Base-by-base conservation (phyloP, 1,140 invertebrate species). In the Cephus cinctus region DNA sequence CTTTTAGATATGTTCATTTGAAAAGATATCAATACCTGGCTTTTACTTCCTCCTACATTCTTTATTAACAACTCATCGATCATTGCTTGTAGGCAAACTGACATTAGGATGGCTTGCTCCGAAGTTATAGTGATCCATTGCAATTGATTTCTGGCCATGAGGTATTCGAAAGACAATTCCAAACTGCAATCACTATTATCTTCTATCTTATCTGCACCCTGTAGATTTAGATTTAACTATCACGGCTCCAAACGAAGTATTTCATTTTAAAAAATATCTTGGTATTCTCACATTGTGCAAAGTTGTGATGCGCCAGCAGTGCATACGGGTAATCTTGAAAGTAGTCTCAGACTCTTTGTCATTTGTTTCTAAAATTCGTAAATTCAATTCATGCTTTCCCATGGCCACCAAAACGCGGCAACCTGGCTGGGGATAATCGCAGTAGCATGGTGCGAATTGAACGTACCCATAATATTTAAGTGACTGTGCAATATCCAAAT, bases 221-320 rank as follows among this genome's bases (percentile, higher is more conserved):
- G 19, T 30, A 18, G 12, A 23, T 47, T 43, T 27, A n/a, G 20
- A 54, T 40, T 8, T 16, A 2, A 5, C 50, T 47, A 15, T 19
- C 21, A 27, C 49, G 18, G 47, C 23, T 18, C 47, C 20, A 46
- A 34, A 27, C 23, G 34, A 25, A 15, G 5, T 15, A 30, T 42
- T 12, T 19, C 18, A 42, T 25, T 44, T 8, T 25, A 32, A 40
- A 47, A 38, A 11, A 36, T 25, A 3, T 32, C 4, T 4, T 5
- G 20, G 9, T 49, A 34, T 52, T 31, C 81, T 83, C 75, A 93
- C 90, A 65, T 82, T 81, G 57, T 89, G 88, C 49, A 88, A 76
- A 0, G 88, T 92, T 16, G 90, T 95, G n/a, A 98, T 94, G 56
- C 94, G 81, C 96, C 96, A 98, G 61, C 94, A 96, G 54, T 90